These are phyloP conservation scores for Archivesica marissinica DNA, from an alignment of 1,140 invertebrate species.

Conservation along the genomic window DNA sequence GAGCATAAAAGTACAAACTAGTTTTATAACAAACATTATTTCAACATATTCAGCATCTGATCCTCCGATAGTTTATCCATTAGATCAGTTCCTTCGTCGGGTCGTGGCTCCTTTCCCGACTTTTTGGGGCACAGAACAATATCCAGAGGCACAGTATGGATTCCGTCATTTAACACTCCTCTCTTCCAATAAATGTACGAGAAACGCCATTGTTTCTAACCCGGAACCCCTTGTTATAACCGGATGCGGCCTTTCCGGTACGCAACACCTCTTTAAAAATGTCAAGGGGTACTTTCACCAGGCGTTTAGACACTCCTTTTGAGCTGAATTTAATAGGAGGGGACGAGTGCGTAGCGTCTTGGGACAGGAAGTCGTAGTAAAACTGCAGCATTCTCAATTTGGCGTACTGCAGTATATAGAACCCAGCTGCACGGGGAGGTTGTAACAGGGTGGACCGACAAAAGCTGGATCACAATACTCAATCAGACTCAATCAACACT, in stretches of 20 bases:
- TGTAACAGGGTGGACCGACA: no score
- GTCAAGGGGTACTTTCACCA: not conserved
- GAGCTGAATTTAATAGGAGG: not conserved
- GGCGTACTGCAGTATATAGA: not conserved
- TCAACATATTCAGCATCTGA: not conserved
- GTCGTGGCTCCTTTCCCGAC: not conserved
- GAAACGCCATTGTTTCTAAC: not conserved
- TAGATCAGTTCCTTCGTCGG: not conserved
- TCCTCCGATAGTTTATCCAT: no score
- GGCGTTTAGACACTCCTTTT: not conserved
- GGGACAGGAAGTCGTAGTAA: no score
- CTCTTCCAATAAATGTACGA: conserved; percentile 17
- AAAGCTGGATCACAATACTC: no score
- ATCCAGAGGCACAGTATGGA: no score
- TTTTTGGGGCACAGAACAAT: no score
- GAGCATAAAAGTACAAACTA: no score
- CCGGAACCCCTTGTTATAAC: conserved; percentile 5
- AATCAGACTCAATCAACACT: no score
- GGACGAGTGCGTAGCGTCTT: no score
- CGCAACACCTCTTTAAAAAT: not conserved
- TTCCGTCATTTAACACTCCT: not conserved
- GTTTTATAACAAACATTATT: no score
- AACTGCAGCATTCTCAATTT: not conserved
- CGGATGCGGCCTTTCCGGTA: not conserved
- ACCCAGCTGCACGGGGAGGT: not conserved